Base-by-base conservation (phyloP, 1,140 invertebrate species). In the Diabrotica undecimpunctata region DNA sequence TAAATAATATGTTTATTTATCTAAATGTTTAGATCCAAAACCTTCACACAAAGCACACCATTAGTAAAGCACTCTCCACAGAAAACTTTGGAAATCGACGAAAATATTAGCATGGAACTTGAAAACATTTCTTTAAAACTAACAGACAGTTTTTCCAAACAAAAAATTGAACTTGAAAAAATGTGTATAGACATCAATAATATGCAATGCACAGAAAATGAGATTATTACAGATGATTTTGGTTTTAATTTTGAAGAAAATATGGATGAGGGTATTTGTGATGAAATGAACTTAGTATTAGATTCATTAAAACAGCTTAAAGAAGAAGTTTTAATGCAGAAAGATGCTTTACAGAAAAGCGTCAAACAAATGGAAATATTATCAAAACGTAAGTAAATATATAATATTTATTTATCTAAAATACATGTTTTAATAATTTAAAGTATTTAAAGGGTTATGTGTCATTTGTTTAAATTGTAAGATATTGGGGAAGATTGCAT, bases 101-200 rank as follows among this genome's bases (percentile, higher is more conserved):
- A 75, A 36, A 67, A 74, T 62, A 81, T 80, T 66, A 85, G 89
- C 70, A 80, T 83, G 52, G 91, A 89, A 75, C 81, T 92, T 65
- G 90, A 92, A 77, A 89, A 92, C 79, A 90, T 92, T 72, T 90
- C 88, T 11, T 77, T 90, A 51, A 88, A 87, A 78, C 75, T 90
- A 51, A 85, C 89, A 8, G 87, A 86, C 66, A 88, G 83, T 75
- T 85, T 88, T 71, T 82, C 85, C 73, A 80, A 86, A 74, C 86
- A 88, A 70, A 88, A 87, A 70, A 84, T 81, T 64, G 86, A 88
- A 74, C 74, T 88, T 41, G 86, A 87, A 69, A 82, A 85, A 69
- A 87, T 88, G 74, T 88, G 83, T 81, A 83, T 81, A 69, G 81
- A 88, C 79, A 86, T 86, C 81, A 74, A 81, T 58, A 82, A 86